Evolutionary conservation across 64 coral and sea anemone genomes (phyloP).

Genomic region (Porites australiensis): DNA sequence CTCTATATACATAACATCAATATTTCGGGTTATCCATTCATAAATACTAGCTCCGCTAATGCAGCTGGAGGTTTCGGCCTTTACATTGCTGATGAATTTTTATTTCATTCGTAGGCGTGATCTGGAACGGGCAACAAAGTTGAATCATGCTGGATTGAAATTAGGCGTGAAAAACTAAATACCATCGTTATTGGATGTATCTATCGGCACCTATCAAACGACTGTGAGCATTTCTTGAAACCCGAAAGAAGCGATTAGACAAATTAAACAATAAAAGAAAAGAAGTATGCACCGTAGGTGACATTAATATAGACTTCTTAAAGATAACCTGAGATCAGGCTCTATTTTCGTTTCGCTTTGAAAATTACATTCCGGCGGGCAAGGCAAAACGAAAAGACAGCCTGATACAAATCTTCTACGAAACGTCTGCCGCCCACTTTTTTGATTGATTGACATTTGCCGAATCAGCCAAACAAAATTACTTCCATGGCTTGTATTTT

Average conservation of each 20-base stretch:
- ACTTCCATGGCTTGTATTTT: too few species aligned
- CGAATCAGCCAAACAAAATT: too few species aligned
- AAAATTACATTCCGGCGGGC: too few species aligned
- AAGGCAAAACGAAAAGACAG: too few species aligned
- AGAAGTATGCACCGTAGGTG: constrained; percentile 51
- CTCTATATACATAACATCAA: constrained; percentile 8
- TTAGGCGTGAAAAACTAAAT: not conserved
- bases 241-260: constrained; percentile 11
- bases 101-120: constrained; percentile 60
- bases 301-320: not conserved
- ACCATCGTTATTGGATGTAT: constrained; percentile 62
- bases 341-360: too few species aligned
- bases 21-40: constrained; percentile 45
- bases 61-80: constrained; percentile 48
- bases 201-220: constrained; percentile 52
- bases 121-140: constrained; percentile 29
- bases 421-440: too few species aligned
- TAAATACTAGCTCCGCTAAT: constrained; percentile 49
- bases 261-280: constrained; percentile 55
- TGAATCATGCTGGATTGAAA: constrained; percentile 81
- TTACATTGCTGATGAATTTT: constrained; percentile 59
- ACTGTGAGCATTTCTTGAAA: constrained; percentile 28
- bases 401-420: too few species aligned
- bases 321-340: too few species aligned
- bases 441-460: too few species aligned